These are phyloP conservation scores for Anarhynchus alexandrinus DNA, from an alignment of 2,113 vertebrate species.

Conservation along the genomic window DNA sequence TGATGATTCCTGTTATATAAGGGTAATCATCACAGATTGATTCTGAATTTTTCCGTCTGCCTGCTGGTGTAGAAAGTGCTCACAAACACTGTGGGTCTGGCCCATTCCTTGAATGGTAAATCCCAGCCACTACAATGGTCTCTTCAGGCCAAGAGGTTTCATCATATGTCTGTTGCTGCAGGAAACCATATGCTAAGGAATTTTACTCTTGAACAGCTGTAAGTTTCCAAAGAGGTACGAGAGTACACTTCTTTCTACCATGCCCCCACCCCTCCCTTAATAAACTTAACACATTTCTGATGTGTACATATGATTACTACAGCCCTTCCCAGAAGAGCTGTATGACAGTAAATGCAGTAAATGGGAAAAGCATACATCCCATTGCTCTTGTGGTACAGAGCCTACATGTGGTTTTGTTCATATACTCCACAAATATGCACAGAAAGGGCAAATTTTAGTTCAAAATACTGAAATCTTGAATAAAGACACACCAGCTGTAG, in stretches of 20 bases:
- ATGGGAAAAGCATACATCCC: background rate
- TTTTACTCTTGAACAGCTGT: background rate
- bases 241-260: background rate
- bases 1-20: background rate
- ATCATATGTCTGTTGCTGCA: background rate
- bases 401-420: background rate
- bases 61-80: background rate
- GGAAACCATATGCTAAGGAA: background rate
- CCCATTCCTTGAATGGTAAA: background rate
- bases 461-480: background rate
- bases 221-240: background rate
- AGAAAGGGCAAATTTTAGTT: background rate
- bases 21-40: too few species aligned
- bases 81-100: background rate
- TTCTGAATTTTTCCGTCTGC: background rate
- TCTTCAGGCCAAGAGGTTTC: background rate
- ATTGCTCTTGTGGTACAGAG: background rate
- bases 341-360: background rate
- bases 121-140: background rate
- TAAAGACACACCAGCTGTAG: background rate
- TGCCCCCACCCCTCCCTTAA: fast-evolving
- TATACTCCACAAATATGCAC: background rate
- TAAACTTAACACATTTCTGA: background rate
- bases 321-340: background rate
- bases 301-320: background rate